phyloP scores from a whole-genome alignment of 2,113 vertebrate species.

The Rhinolophus sinicus region DNA sequence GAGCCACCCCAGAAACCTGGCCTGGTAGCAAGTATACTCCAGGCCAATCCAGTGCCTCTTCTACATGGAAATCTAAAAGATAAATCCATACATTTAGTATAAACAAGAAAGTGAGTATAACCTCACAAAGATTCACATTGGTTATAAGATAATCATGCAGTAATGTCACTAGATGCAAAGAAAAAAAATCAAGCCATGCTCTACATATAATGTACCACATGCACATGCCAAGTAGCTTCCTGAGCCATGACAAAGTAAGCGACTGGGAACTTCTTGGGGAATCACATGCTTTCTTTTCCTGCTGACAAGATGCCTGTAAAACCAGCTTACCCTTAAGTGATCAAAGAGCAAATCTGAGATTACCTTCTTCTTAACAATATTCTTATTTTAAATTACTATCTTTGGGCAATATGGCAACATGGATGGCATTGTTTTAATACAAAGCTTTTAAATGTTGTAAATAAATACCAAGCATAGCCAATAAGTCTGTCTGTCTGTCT shows the following conservation, averaged over 20 bases:
- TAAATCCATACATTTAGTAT: not conserved
- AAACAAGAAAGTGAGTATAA: not conserved
- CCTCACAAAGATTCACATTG: not conserved
- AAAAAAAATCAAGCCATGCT: constrained; percentile 44
- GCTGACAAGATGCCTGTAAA: not conserved
- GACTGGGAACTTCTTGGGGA: not conserved
- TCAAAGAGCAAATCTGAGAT: not conserved
- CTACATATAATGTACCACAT: constrained; percentile 57
- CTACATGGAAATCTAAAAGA: constrained; percentile 90
- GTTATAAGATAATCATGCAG: constrained; percentile 63
- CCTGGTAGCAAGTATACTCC: constrained; percentile 90
- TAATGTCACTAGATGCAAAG: constrained; percentile 37
- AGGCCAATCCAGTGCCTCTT: constrained; percentile 91
- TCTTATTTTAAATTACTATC: constrained; percentile 3
- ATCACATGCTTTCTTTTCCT: not conserved
- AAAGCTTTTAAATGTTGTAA: not conserved
- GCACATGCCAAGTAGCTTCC: constrained; percentile 66
- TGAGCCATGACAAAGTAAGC: not conserved
- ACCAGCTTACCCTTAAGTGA: not conserved
- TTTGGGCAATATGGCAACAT: not conserved
- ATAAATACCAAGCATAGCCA: not conserved
- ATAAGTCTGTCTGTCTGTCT: not conserved
- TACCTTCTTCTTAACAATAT: not conserved
- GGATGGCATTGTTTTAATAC: not conserved
- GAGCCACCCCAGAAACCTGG: constrained; percentile 95